A percentile compares a stretch with the other conserved stretches of the same genome.
Conservation (phyloP, 2,797 vertebrate genomes). For the Crenichthys baileyi region DNA sequence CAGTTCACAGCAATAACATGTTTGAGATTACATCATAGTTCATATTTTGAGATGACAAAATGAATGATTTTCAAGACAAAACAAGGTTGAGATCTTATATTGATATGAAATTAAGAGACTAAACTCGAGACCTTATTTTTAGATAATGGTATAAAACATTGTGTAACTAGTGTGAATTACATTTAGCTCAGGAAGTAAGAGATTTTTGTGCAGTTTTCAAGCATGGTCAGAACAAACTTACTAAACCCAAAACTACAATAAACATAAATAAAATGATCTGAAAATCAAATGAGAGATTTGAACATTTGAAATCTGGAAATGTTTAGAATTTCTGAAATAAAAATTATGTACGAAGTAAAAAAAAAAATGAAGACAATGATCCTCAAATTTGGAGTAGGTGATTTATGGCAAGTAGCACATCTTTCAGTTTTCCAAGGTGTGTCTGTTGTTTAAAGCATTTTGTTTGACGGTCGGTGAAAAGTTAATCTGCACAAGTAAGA, state of each 20-base stretch:
- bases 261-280: no score
- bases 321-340: no score
- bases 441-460: background rate
- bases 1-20: no score
- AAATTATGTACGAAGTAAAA: background rate
- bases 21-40: no score
- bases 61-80: background rate
- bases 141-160: no score
- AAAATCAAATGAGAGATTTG: no score
- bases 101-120: no score
- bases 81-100: background rate
- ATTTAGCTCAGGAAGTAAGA: background rate
- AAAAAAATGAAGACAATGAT: constrained; percentile 9
- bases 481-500: constrained; percentile 31
- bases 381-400: constrained; percentile 20
- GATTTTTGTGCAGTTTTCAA: background rate
- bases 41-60: background rate
- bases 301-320: no score
- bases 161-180: background rate
- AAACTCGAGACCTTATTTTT: no score
- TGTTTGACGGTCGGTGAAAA: background rate
- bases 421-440: constrained; percentile 8
- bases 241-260: no score
- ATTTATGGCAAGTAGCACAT: constrained; percentile 17
- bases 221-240: background rate